phyloP scores from a whole-genome alignment of 2,888 invertebrate species.

The Eupelmus urozonus region DNA sequence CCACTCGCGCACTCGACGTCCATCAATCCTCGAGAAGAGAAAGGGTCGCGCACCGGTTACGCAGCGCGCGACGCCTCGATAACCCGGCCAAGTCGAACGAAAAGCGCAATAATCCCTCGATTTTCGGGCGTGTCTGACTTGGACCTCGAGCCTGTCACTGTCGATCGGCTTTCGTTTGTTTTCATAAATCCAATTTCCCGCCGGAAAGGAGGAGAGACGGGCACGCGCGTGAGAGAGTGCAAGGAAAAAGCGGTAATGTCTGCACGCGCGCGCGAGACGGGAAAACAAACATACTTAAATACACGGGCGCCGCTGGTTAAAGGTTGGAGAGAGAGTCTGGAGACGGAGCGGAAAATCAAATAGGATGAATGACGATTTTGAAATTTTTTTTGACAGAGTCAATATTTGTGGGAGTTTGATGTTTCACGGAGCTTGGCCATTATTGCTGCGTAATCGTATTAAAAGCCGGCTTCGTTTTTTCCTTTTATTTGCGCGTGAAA shows the following conservation, averaged over 20 bases:
- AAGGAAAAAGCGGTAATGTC: slow-evolving; percentile 55
- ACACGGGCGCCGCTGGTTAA: background rate
- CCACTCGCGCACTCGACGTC: slow-evolving; percentile 36
- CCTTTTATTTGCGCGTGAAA: too few species aligned
- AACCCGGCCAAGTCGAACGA: too few species aligned
- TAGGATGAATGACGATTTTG: slow-evolving; percentile 15
- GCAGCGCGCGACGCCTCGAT: too few species aligned
- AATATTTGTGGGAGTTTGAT: background rate
- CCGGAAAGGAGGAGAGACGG: background rate
- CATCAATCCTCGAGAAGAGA: slow-evolving; percentile 36
- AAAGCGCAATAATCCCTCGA: slow-evolving; percentile 65
- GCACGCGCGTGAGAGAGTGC: background rate
- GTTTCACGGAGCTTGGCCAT: too few species aligned
- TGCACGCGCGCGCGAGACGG: slow-evolving; percentile 16
- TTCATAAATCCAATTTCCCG: slow-evolving; percentile 64
- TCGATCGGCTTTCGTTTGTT: slow-evolving; percentile 62
- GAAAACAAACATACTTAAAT: slow-evolving; percentile 59
- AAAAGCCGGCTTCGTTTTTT: too few species aligned
- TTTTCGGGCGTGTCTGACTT: slow-evolving; percentile 51
- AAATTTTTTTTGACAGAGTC: slow-evolving; percentile 3
- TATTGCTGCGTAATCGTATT: too few species aligned
- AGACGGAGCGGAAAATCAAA: slow-evolving; percentile 10
- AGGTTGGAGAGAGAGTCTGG: background rate
- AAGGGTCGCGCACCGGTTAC: too few species aligned
- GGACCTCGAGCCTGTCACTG: slow-evolving; percentile 60